Percentiles rank a stretch among this genome's conserved stretches.
These are phyloP conservation scores for Sapajus apella DNA, from an alignment of 2,113 vertebrate genomes.

Conservation along the genomic window DNA sequence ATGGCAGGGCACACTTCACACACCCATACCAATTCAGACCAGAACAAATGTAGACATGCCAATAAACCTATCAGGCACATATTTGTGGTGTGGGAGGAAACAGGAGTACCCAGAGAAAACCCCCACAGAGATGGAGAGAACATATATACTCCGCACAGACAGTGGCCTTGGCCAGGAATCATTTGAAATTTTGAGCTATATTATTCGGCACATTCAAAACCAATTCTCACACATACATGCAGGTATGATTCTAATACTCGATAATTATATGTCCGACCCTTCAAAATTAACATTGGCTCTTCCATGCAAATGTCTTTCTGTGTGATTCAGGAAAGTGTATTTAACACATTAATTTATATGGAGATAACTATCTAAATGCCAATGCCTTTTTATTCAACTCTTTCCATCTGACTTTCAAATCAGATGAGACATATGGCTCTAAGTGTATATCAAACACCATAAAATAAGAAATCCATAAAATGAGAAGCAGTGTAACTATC, in stretches of 20 bases:
- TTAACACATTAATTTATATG: slow-evolving; percentile 76
- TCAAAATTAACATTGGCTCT: slow-evolving; percentile 57
- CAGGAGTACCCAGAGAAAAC: neutral
- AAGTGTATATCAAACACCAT: slow-evolving; percentile 47
- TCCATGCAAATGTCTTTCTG: slow-evolving; percentile 58
- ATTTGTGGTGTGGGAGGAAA: neutral
- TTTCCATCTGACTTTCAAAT: slow-evolving; percentile 68
- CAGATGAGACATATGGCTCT: slow-evolving; percentile 52
- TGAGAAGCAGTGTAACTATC: neutral
- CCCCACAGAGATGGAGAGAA: neutral
- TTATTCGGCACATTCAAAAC: neutral
- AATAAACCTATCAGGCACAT: neutral
- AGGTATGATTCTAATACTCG: neutral
- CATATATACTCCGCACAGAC: neutral
- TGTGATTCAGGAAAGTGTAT: slow-evolving; percentile 64
- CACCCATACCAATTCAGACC: neutral
- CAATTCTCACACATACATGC: neutral
- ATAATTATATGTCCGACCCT: neutral
- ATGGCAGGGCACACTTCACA: neutral
- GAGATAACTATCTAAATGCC: slow-evolving; percentile 73
- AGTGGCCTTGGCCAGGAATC: neutral
- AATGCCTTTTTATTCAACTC: slow-evolving; percentile 71
- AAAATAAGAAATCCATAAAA: slow-evolving; percentile 46
- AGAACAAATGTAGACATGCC: neutral
- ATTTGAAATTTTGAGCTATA: neutral